Percentiles rank a stretch among this genome's conserved stretches.
These are phyloP conservation scores for Stegana nigrithorax DNA, from an alignment of 2,888 invertebrate genomes.

Conservation along the genomic window DNA sequence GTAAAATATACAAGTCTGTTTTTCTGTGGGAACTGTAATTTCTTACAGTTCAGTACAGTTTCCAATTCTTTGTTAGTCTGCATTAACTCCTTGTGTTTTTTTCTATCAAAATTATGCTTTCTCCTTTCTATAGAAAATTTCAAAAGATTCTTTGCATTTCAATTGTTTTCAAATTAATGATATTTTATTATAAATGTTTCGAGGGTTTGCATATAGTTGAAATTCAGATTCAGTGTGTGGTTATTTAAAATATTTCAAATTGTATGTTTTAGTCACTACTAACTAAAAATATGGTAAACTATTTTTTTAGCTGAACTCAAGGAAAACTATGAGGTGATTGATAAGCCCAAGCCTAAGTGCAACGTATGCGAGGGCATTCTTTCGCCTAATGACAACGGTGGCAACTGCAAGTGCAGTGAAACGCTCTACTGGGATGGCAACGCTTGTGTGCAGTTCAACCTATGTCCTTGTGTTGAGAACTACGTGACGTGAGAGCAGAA, in stretches of 20 bases:
- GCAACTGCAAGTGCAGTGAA: slow-evolving; percentile 71
- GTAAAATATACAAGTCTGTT: not conserved
- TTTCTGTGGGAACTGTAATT: not conserved
- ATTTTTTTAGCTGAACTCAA: slow-evolving; percentile 46
- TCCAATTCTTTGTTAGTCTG: too few relatives aligned
- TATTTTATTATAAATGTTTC: too few relatives aligned
- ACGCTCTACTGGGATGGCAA: slow-evolving; percentile 80
- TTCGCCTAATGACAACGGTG: slow-evolving; percentile 22
- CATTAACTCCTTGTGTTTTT: too few relatives aligned
- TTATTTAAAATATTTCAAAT: too few relatives aligned
- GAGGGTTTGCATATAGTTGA: too few relatives aligned
- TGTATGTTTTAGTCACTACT: too few relatives aligned
- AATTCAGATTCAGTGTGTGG: too few relatives aligned
- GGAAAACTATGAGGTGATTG: slow-evolving; percentile 37
- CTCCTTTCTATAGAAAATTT: too few relatives aligned
- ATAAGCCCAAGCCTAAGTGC: slow-evolving; percentile 66
- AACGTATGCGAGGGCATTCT: slow-evolving; percentile 70
- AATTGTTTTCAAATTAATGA: too few relatives aligned
- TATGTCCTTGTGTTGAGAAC: slow-evolving; percentile 83
- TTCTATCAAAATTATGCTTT: too few relatives aligned
- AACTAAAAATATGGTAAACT: not conserved
- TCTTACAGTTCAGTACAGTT: too few relatives aligned
- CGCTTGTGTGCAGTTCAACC: slow-evolving; percentile 76
- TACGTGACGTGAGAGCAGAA: slow-evolving; percentile 72
- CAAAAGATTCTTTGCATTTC: too few relatives aligned